Base-by-base conservation (phyloP, 2,113 vertebrate species). In the Calypte anna region DNA sequence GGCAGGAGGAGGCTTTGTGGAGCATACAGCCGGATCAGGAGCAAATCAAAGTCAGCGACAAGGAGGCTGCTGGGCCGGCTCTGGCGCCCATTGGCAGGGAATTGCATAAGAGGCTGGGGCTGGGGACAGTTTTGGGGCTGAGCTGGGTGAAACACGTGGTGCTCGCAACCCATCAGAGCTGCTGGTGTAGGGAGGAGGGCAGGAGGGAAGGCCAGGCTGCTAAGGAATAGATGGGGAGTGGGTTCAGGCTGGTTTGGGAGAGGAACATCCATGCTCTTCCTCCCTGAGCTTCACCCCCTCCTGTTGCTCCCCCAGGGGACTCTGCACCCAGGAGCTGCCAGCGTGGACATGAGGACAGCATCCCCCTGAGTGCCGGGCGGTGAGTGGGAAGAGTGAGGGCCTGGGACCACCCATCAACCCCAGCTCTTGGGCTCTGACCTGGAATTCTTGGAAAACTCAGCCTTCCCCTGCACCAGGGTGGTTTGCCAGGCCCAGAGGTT, bases 51-150 rank as follows among this genome's bases (percentile, higher is more conserved):
- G 94, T 25, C 4, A 6, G 28, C 12, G 87, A 81, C 46, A 28
- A 94, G 84, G 95, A 6, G 70, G 94, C 81, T 2, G 46, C 92
- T 87, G 96, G 90, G 92, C 86, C 1, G 1, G 73, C 88, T 67
- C 86, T 0, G 15, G 86, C 6, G 3, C 92, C 80, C 4, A 48
- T 91, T 91, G 92, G 77, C 77, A 66, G 90, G 54, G 85, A 75
- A 91, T 96, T 96, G 93, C 92, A 86, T 96, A 95, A 96, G 90
- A 85, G 67, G 88, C 55, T 79, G 93, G 88, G 84, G 27, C 70
- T 23, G 90, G 74, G 66, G 82, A 31, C 68, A 85, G 87, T 82
- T 91, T 90, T 93, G 88, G 94, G 96, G 90, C 93, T 88, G 69
- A 93, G 53, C 83, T 80, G 89, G 30, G 64, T 14, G 4, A 73